Evolutionary conservation across 1,140 invertebrate genomes (phyloP).

Genomic region (Zophobas morio): DNA sequence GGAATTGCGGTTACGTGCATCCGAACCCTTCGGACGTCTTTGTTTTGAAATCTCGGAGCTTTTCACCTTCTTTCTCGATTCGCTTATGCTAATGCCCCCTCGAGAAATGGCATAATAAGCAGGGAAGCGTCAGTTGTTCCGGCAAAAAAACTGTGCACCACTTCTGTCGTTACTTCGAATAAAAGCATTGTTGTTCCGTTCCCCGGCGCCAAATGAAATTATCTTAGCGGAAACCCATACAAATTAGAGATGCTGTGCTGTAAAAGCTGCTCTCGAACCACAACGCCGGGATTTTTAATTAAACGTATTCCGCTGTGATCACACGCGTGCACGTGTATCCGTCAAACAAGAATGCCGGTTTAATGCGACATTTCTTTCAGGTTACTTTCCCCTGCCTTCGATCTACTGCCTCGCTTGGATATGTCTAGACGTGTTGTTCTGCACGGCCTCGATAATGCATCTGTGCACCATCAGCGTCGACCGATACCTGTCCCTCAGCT

Average conservation of each 20-base stretch:
- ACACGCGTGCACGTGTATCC: neutral
- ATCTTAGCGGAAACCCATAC: neutral
- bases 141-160: neutral
- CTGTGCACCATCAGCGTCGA: conserved; percentile 96
- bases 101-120: conserved; percentile 14
- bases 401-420: conserved; percentile 91
- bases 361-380: conserved; percentile 71
- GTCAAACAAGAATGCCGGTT: neutral
- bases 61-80: neutral
- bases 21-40: no score
- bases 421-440: conserved; percentile 93
- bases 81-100: conserved; percentile 9
- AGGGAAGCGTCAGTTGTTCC: conserved; percentile 8
- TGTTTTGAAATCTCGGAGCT: neutral
- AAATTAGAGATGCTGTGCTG: neutral
- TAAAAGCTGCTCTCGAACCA: neutral
- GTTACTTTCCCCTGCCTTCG: conserved; percentile 85
- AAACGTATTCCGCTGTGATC: neutral
- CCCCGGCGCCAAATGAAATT: neutral
- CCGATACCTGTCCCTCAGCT: conserved; percentile 87
- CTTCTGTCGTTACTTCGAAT: neutral
- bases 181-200: conserved; percentile 2
- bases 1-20: no score
- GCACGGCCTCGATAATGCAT: conserved; percentile 96
- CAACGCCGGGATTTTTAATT: conserved; percentile 23